Evolutionary conservation across 2,113 vertebrate genomes (phyloP).

Genomic region (Sebastes fasciatus): DNA sequence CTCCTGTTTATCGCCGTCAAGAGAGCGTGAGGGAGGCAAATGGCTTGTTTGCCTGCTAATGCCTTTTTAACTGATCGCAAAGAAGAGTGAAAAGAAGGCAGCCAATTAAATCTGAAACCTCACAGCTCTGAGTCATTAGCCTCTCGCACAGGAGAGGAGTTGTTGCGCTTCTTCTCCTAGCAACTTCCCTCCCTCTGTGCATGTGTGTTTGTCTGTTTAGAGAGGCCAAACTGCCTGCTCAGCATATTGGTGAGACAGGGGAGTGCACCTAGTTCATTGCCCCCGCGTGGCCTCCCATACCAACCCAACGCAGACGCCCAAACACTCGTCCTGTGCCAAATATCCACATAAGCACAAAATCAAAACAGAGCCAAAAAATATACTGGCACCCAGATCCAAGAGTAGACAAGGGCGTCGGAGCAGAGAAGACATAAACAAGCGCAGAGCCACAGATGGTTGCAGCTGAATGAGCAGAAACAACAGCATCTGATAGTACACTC

Average conservation of each 20-base stretch:
- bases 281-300: neutral
- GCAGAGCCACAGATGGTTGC: constrained; percentile 47
- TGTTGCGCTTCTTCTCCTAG: constrained; percentile 40
- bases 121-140: constrained; percentile 46
- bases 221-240: constrained; percentile 54
- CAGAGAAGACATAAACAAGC: constrained; percentile 30
- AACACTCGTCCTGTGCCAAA: constrained; percentile 14
- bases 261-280: constrained; percentile 29
- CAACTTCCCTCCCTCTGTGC: constrained; percentile 43
- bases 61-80: constrained; percentile 53
- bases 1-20: constrained; percentile 39
- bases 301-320: constrained; percentile 3
- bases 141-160: neutral
- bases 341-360: constrained; percentile 20
- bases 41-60: constrained; percentile 49
- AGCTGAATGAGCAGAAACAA: constrained; percentile 43
- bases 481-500: constrained; percentile 34
- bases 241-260: constrained; percentile 59
- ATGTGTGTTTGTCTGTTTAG: neutral
- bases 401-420: constrained; percentile 3
- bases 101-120: constrained; percentile 49
- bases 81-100: constrained; percentile 43
- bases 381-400: neutral
- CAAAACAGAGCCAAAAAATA: constrained; percentile 16
- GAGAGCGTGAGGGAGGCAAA: constrained; percentile 38